Evolutionary conservation across 1,140 invertebrate species (phyloP).

Genomic region (Euglossa dilemma): DNA sequence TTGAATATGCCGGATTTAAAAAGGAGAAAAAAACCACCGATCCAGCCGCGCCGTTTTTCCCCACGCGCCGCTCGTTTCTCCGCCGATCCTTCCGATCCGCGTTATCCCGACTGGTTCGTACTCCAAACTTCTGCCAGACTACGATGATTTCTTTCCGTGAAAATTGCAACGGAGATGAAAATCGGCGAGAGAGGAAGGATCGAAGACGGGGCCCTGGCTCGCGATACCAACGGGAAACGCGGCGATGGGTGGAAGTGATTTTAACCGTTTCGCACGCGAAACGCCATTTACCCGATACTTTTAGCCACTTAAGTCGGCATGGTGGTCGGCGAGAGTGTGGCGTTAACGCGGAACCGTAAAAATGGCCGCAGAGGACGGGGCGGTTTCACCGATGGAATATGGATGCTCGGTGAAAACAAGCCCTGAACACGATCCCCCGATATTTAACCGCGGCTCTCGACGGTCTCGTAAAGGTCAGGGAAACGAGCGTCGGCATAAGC

Average conservation of each 20-base stretch:
- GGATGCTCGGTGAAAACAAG: conserved; percentile 3
- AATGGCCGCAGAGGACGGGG: not conserved
- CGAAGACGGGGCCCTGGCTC: not conserved
- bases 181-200: too few relatives aligned
- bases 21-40: not conserved
- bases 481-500: conserved; percentile 53
- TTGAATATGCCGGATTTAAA: conserved; percentile 42
- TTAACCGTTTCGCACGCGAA: not conserved
- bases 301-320: not conserved
- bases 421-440: not conserved
- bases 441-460: conserved; percentile 54
- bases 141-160: not conserved
- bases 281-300: not conserved
- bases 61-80: not conserved
- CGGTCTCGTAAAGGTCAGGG: conserved; percentile 54
- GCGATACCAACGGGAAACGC: not conserved
- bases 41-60: not conserved
- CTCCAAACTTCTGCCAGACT: too few relatives aligned
- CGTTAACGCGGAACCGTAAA: conserved; percentile 28
- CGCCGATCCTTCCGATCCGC: too few relatives aligned
- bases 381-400: not conserved
- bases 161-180: too few relatives aligned
- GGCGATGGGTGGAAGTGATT: not conserved
- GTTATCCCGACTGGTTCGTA: too few relatives aligned
- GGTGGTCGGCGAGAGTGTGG: not conserved